Conservation (phyloP, 2,888 invertebrate species). For the Luperina testacea region DNA sequence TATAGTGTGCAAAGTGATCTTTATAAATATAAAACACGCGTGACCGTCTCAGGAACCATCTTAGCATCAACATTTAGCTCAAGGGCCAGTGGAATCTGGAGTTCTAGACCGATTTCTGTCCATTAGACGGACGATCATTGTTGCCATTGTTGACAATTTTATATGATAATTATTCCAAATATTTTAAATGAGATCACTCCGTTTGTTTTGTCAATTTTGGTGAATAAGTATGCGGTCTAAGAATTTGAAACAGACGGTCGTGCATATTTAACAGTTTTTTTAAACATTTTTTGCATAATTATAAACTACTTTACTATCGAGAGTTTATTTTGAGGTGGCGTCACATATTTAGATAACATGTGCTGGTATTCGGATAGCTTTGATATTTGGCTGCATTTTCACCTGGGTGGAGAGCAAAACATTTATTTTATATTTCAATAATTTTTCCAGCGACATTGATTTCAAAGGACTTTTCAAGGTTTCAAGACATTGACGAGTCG, state of each 20-base stretch:
- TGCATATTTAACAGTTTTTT: slow-evolving; percentile 8
- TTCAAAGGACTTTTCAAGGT: neutral
- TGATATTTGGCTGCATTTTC: slow-evolving; percentile 20
- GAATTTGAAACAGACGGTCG: neutral
- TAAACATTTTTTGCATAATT: neutral
- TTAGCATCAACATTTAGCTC: slow-evolving; percentile 67
- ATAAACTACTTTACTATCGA: slow-evolving; percentile 13
- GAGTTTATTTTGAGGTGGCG: slow-evolving; percentile 27
- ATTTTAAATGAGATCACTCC: neutral
- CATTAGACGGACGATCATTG: slow-evolving; percentile 3
- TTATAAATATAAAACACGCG: slow-evolving; percentile 75
- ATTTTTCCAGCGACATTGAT: neutral
- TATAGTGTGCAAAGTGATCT: slow-evolving; percentile 69
- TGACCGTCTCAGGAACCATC: slow-evolving; percentile 67
- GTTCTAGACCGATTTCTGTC: slow-evolving; percentile 23
- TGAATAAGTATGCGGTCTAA: neutral
- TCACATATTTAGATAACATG: slow-evolving; percentile 6
- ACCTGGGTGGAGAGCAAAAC: neutral
- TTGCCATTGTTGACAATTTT: slow-evolving; percentile 1
- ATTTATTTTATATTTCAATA: neutral
- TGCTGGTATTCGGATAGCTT: slow-evolving; percentile 19
- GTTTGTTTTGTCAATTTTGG: neutral
- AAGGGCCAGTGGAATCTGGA: slow-evolving; percentile 63
- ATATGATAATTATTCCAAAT: neutral
- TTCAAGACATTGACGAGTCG: neutral